phyloP scores from a whole-genome alignment of 2,888 invertebrate species.

The Chalcis sispes region DNA sequence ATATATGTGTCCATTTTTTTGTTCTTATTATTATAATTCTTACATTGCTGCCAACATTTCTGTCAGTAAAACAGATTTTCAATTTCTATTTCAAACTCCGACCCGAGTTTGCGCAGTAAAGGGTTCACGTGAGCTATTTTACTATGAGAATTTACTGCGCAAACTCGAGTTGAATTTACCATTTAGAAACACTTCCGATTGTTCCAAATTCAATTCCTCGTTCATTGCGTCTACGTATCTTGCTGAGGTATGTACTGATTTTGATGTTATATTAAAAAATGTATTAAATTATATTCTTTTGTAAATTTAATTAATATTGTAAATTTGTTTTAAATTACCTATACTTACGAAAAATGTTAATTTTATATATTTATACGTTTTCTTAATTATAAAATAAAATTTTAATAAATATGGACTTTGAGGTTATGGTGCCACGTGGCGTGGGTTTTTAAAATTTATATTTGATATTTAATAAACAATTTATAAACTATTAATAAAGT shows the following conservation, averaged over 20 bases:
- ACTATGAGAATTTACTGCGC: too few relatives aligned
- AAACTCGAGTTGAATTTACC: too few relatives aligned
- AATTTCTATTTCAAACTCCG: too few relatives aligned
- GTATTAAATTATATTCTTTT: slow-evolving; percentile 9
- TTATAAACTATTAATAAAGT: slow-evolving; percentile 13
- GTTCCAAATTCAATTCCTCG: too few relatives aligned
- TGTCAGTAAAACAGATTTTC: slow-evolving; percentile 17
- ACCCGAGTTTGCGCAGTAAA: too few relatives aligned
- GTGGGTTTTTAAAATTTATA: slow-evolving; percentile 36
- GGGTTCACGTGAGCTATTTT: too few relatives aligned
- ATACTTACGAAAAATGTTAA: background rate
- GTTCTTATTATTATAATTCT: too few relatives aligned
- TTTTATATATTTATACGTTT: background rate
- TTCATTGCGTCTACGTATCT: slow-evolving; percentile 70
- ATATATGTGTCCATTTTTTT: too few relatives aligned
- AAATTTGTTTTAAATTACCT: background rate
- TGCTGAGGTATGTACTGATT: slow-evolving; percentile 72
- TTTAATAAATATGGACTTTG: background rate
- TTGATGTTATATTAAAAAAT: background rate
- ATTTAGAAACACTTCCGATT: slow-evolving; percentile 56
- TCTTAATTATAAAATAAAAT: background rate
- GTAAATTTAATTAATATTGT: background rate
- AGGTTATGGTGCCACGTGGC: slow-evolving; percentile 57
- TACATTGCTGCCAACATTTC: background rate
- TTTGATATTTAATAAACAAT: slow-evolving; percentile 66